Evolutionary conservation across 2,797 vertebrate genomes (phyloP).

Genomic region (Choloepus didactylus): DNA sequence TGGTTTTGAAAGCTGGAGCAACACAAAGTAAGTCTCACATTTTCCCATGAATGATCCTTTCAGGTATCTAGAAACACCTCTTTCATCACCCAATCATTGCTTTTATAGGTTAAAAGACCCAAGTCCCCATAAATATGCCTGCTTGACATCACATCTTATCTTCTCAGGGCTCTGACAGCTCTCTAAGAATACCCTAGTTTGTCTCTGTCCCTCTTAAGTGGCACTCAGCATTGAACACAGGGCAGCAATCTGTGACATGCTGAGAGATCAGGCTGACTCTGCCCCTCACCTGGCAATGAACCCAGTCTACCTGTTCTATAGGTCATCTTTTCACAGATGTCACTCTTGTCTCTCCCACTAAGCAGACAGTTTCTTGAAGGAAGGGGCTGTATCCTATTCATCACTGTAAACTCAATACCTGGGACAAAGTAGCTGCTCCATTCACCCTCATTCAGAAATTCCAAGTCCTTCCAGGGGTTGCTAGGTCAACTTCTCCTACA

Average conservation of each 20-base stretch:
- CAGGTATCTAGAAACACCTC: neutral
- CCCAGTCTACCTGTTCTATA: neutral
- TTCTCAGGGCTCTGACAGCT: neutral
- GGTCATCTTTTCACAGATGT: neutral
- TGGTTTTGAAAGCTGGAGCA: neutral
- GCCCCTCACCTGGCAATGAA: neutral
- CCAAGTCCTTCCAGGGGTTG: neutral
- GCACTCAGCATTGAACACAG: neutral
- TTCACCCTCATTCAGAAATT: neutral
- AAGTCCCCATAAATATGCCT: neutral
- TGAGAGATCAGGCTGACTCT: neutral
- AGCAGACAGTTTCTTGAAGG: neutral
- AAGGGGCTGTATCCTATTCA: neutral
- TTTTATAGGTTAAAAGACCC: neutral
- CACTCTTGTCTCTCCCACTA: neutral
- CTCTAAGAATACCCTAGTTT: neutral
- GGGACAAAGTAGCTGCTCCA: neutral
- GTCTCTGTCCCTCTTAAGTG: neutral
- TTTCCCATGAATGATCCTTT: slow-evolving; percentile 26
- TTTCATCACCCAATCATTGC: neutral
- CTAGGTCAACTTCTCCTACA: neutral
- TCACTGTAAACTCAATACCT: neutral
- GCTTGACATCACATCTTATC: neutral
- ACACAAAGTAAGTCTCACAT: neutral
- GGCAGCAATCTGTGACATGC: neutral